These are phyloP conservation scores for Tragelaphus strepsiceros DNA, from an alignment of 2,113 vertebrate species.

Conservation along the genomic window DNA sequence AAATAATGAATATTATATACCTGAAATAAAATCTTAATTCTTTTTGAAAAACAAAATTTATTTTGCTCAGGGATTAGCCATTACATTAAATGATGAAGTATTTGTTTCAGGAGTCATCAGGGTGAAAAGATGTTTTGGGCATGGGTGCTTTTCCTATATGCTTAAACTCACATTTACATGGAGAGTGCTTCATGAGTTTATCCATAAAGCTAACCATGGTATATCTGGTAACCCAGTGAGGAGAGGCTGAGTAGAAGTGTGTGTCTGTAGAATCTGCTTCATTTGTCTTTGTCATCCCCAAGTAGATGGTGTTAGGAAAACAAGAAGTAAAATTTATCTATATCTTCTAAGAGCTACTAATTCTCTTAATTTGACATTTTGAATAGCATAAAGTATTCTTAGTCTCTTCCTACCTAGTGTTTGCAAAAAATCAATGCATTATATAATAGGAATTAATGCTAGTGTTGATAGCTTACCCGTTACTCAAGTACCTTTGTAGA, in stretches of 20 bases:
- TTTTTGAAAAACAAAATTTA: slow-evolving; percentile 12
- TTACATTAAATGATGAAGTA: background rate
- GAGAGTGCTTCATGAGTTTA: background rate
- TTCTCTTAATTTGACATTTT: slow-evolving; percentile 36
- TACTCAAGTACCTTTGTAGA: slow-evolving; percentile 11
- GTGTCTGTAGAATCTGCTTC: background rate
- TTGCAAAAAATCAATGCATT: background rate
- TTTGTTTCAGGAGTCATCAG: background rate
- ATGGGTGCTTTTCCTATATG: background rate
- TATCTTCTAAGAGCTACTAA: background rate
- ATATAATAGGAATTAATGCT: slow-evolving; percentile 38
- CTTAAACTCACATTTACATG: background rate
- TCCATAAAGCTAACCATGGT: background rate
- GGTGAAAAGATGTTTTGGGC: background rate
- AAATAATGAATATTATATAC: slow-evolving; percentile 20
- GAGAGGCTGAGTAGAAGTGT: background rate
- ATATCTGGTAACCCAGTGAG: background rate
- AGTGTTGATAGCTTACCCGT: slow-evolving; percentile 22
- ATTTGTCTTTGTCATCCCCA: background rate
- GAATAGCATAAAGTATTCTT: slow-evolving; percentile 7
- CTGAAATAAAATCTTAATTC: slow-evolving; percentile 19
- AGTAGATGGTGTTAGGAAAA: slow-evolving; percentile 8
- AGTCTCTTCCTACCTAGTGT: background rate
- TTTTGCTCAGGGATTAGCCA: background rate
- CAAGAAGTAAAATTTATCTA: background rate